These are phyloP conservation scores for Pygmarrhopalites habei DNA, from an alignment of 1,140 invertebrate genomes.

Conservation along the genomic window DNA sequence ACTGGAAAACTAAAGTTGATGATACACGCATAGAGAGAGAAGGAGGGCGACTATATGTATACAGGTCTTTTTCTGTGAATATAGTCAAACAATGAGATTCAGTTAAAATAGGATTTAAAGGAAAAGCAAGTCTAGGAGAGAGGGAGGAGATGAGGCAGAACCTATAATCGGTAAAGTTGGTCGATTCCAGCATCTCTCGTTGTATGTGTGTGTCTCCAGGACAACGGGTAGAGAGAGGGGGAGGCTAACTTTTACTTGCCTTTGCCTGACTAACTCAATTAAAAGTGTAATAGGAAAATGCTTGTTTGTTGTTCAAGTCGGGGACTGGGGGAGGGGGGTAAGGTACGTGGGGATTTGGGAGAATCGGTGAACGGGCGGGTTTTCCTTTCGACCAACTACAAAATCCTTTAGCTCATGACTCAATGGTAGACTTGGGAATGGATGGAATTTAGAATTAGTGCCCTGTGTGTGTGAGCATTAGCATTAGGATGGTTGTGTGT, in stretches of 20 bases:
- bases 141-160: slow-evolving; percentile 18
- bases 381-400: no score
- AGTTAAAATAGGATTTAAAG: slow-evolving; percentile 5
- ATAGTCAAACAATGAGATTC: no score
- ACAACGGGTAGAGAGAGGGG: neutral
- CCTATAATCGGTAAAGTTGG: slow-evolving; percentile 29
- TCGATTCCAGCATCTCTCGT: neutral
- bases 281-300: slow-evolving; percentile 36
- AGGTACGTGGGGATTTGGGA: slow-evolving; percentile 15
- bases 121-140: neutral
- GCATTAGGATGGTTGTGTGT: neutral
- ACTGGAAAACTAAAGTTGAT: no score
- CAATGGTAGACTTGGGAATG: neutral
- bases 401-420: no score
- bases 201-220: slow-evolving; percentile 12
- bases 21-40: no score
- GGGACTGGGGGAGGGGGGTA: neutral
- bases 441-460: neutral
- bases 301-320: slow-evolving; percentile 30
- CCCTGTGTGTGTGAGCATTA: neutral
- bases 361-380: neutral
- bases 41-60: no score
- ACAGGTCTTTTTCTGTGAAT: no score
- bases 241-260: slow-evolving; percentile 25
- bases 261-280: slow-evolving; percentile 36